A percentile compares a stretch with the other conserved stretches of the same genome.
Conservation (phyloP, 2,888 invertebrate species). For the Lepidochrysops patricia region DNA sequence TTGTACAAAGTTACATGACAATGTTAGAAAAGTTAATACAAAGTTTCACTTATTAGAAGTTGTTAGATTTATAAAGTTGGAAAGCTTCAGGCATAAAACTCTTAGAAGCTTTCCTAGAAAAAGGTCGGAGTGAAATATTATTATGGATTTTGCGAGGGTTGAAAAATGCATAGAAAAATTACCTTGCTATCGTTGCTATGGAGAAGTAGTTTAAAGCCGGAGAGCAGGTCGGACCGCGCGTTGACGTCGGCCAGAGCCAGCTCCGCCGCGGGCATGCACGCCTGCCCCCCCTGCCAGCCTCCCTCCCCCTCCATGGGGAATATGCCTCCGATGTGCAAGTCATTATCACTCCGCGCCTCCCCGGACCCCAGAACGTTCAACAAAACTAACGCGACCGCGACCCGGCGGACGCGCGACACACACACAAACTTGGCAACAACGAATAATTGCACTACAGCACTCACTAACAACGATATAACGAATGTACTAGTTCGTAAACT, state of each 20-base stretch:
- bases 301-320: constrained; percentile 97
- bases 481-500: constrained; percentile 63
- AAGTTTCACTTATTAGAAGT: not conserved
- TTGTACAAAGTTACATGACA: not conserved
- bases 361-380: constrained; percentile 46
- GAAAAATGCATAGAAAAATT: constrained; percentile 23
- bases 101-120: no score
- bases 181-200: constrained; percentile 98
- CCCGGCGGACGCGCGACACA: constrained; percentile 34
- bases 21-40: not conserved
- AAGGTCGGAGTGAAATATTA: not conserved
- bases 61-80: not conserved
- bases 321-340: constrained; percentile 96
- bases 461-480: constrained; percentile 61
- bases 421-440: constrained; percentile 62
- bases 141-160: not conserved
- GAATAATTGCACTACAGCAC: constrained; percentile 68
- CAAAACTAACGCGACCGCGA: constrained; percentile 47
- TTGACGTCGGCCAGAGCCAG: constrained; percentile 98
- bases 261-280: constrained; percentile 97
- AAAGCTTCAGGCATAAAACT: not conserved
- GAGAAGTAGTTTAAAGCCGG: constrained; percentile 91
- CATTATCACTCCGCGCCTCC: constrained; percentile 76
- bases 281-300: constrained; percentile 99
- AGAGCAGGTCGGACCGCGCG: constrained; percentile 87